phyloP scores from a whole-genome alignment of 2,888 invertebrate genomes.

The Teleiodes luculella region DNA sequence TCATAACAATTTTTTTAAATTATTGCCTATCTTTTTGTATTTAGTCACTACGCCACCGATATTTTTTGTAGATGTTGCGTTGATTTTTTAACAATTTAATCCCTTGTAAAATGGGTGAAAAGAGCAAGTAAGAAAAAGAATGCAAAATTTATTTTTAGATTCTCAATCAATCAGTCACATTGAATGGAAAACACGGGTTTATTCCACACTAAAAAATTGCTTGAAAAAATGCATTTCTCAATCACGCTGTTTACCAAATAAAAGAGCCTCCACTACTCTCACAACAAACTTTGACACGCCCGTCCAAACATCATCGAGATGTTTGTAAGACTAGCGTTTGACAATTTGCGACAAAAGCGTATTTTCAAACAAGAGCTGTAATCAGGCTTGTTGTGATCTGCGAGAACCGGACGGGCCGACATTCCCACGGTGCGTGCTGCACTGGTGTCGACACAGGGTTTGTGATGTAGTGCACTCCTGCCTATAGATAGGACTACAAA shows the following conservation, averaged over 20 bases:
- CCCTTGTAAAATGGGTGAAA: too few relatives aligned
- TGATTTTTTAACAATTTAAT: too few relatives aligned
- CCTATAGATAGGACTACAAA: too few relatives aligned
- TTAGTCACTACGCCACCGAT: too few relatives aligned
- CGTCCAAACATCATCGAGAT: background rate
- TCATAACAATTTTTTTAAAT: too few relatives aligned
- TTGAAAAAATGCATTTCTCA: background rate
- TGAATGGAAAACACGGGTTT: too few relatives aligned
- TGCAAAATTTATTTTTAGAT: too few relatives aligned
- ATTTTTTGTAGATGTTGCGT: too few relatives aligned
- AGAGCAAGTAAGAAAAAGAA: too few relatives aligned
- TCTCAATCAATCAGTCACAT: too few relatives aligned
- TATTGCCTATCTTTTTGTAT: too few relatives aligned
- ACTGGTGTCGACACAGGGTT: conserved; percentile 37
- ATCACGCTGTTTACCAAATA: background rate
- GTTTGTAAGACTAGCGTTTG: conserved; percentile 16
- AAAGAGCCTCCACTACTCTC: background rate
- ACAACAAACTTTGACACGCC: conserved; percentile 3
- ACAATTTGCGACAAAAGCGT: conserved; percentile 42
- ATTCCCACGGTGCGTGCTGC: conserved; percentile 59
- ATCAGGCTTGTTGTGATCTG: conserved; percentile 51
- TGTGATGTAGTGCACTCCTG: background rate
- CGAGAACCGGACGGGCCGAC: conserved; percentile 48
- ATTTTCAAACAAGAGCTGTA: conserved; percentile 58
- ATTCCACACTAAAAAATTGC: too few relatives aligned